phyloP scores from a whole-genome alignment of 1,140 invertebrate species.

The Solenopsis fugax region DNA sequence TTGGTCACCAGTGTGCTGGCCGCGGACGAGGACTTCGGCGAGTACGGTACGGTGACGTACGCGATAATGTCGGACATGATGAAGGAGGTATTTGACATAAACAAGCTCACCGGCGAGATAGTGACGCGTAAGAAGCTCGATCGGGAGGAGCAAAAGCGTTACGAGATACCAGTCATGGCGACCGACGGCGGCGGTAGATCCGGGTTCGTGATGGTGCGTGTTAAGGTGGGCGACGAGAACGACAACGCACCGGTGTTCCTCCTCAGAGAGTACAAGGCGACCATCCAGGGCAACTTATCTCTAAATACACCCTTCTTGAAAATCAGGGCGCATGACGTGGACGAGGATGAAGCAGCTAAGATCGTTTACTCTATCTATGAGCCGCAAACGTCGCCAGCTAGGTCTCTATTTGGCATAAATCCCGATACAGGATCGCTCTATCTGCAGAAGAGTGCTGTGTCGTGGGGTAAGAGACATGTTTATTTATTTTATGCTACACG shows the following conservation, averaged over 20 bases:
- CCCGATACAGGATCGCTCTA: slow-evolving; percentile 90
- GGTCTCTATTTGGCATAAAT: slow-evolving; percentile 90
- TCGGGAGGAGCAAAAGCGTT: slow-evolving; percentile 91
- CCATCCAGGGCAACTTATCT: slow-evolving; percentile 89
- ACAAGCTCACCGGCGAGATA: slow-evolving; percentile 93
- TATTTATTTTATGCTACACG: slow-evolving; percentile 2
- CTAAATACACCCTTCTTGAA: slow-evolving; percentile 90
- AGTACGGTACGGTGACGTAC: slow-evolving; percentile 93
- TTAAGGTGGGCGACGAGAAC: slow-evolving; percentile 94
- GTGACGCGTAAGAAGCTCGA: slow-evolving; percentile 92
- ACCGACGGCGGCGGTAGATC: slow-evolving; percentile 94
- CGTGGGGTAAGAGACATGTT: slow-evolving; percentile 86
- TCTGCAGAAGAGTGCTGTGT: slow-evolving; percentile 88
- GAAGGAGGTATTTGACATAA: slow-evolving; percentile 92
- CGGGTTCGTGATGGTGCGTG: slow-evolving; percentile 92
- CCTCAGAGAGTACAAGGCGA: slow-evolving; percentile 92
- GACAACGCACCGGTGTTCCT: slow-evolving; percentile 95
- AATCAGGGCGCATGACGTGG: slow-evolving; percentile 91
- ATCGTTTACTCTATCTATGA: slow-evolving; percentile 92
- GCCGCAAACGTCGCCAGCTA: slow-evolving; percentile 87
- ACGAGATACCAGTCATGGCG: slow-evolving; percentile 94
- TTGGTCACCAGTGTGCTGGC: slow-evolving; percentile 92
- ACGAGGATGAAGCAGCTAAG: slow-evolving; percentile 90
- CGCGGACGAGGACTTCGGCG: slow-evolving; percentile 92
- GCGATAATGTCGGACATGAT: slow-evolving; percentile 93